phyloP scores from a whole-genome alignment of 2,888 invertebrate genomes.

The Fragum sueziense region DNA sequence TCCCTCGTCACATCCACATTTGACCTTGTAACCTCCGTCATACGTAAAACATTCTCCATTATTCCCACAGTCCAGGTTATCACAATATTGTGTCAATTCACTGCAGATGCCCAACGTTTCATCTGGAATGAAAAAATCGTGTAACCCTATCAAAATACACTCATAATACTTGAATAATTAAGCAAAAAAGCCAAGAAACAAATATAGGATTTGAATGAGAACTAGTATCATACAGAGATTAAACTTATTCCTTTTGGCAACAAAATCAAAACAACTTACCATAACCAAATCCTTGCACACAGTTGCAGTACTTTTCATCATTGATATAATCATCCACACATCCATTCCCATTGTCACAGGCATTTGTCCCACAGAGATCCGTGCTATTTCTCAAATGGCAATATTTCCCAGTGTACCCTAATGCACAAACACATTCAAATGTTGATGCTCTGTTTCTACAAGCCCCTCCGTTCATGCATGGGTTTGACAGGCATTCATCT shows the following conservation, averaged over 20 bases:
- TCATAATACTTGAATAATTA: no score
- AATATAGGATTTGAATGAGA: no score
- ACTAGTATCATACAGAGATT: no score
- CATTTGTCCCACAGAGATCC: constrained; percentile 26
- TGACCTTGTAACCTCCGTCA: constrained; percentile 51
- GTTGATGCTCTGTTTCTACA: constrained; percentile 54
- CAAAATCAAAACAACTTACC: no score
- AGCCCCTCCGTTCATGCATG: constrained; percentile 65
- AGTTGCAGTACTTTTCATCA: constrained; percentile 52
- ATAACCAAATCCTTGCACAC: constrained; percentile 53
- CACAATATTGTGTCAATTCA: not conserved
- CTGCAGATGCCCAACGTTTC: constrained; percentile 14
- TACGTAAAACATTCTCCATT: constrained; percentile 54
- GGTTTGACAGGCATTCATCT: constrained; percentile 67
- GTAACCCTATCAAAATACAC: no score
- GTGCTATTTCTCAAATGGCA: constrained; percentile 59
- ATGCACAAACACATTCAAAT: constrained; percentile 59
- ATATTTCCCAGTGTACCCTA: constrained; percentile 60
- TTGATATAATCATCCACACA: constrained; percentile 66
- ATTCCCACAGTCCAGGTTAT: constrained; percentile 35
- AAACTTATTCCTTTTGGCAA: no score
- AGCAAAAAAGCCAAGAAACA: no score
- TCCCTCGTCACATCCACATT: constrained; percentile 60
- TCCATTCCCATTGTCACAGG: constrained; percentile 26
- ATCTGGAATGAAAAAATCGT: constrained; percentile 18